Conservation (phyloP, 92 coral and sea anemone genomes). For the Siderastrea siderea region DNA sequence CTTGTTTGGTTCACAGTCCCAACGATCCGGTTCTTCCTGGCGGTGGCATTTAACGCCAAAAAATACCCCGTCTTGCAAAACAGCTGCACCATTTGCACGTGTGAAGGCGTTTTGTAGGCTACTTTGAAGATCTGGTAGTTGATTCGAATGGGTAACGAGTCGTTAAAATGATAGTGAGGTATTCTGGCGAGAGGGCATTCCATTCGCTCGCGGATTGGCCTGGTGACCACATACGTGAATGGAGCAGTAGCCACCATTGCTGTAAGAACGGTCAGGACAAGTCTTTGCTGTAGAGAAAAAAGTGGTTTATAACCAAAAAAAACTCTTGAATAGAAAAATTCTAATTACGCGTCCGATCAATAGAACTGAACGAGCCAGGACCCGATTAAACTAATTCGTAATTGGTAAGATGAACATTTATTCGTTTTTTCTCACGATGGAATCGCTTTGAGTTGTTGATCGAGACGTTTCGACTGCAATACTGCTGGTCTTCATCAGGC, state of each 20-base stretch:
- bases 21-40: slow-evolving; percentile 35
- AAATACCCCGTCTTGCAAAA: slow-evolving; percentile 81
- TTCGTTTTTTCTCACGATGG: no score
- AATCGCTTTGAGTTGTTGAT: no score
- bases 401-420: no score
- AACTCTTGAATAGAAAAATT: no score
- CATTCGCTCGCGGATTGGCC: not conserved
- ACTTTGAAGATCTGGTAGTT: slow-evolving; percentile 65
- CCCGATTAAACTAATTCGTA: no score
- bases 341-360: no score
- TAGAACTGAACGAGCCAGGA: no score
- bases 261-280: not conserved
- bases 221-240: slow-evolving; percentile 27
- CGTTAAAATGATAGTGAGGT: not conserved
- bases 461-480: no score
- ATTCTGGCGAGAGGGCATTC: not conserved
- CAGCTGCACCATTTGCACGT: slow-evolving; percentile 55
- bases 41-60: slow-evolving; percentile 43
- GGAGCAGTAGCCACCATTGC: not conserved
- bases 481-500: no score
- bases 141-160: slow-evolving; percentile 32
- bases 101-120: slow-evolving; percentile 54
- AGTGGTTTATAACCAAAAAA: no score
- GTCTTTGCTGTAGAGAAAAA: not conserved
- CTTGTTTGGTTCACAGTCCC: slow-evolving; percentile 69